Conservation (phyloP, 1,140 invertebrate species). For the Pissodes strobi region DNA sequence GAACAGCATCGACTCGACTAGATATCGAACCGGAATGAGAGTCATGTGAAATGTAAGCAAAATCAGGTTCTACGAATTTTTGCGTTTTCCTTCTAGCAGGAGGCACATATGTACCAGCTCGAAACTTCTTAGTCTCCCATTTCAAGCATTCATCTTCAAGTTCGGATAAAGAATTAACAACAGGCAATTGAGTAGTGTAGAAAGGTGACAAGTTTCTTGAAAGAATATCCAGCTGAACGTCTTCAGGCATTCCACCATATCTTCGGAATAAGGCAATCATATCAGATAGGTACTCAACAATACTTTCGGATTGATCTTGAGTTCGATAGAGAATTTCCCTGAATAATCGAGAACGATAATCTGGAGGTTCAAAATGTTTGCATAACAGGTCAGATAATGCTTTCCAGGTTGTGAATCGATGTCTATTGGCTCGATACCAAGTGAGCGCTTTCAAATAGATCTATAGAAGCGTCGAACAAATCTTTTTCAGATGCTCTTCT, state of each 20-base stretch:
- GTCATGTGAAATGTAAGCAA: constrained; percentile 1
- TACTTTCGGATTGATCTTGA: constrained; percentile 39
- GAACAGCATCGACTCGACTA: too few relatives aligned
- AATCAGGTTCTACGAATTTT: constrained; percentile 1
- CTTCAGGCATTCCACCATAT: constrained; percentile 17
- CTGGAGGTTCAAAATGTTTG: constrained; percentile 42
- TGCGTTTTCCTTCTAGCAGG: not conserved
- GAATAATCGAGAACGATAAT: constrained; percentile 46
- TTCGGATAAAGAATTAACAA: constrained; percentile 2
- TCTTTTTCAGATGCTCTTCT: constrained; percentile 20
- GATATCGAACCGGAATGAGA: too few relatives aligned
- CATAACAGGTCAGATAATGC: constrained; percentile 30
- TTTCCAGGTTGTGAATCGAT: constrained; percentile 35
- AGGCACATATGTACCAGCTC: not conserved
- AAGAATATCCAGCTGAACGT: constrained; percentile 15
- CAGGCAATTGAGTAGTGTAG: constrained; percentile 16
- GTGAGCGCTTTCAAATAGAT: constrained; percentile 47
- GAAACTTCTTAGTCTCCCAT: constrained; percentile 5
- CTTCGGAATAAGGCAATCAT: constrained; percentile 47
- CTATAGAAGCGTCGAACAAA: constrained; percentile 38
- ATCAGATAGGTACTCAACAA: constrained; percentile 45
- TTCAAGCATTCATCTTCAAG: constrained; percentile 10
- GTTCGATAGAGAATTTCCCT: constrained; percentile 38
- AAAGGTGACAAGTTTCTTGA: constrained; percentile 9
- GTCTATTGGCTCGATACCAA: constrained; percentile 45